These are phyloP conservation scores for Leptopterna dolabrata DNA, from an alignment of 2,888 invertebrate species.

Conservation along the genomic window DNA sequence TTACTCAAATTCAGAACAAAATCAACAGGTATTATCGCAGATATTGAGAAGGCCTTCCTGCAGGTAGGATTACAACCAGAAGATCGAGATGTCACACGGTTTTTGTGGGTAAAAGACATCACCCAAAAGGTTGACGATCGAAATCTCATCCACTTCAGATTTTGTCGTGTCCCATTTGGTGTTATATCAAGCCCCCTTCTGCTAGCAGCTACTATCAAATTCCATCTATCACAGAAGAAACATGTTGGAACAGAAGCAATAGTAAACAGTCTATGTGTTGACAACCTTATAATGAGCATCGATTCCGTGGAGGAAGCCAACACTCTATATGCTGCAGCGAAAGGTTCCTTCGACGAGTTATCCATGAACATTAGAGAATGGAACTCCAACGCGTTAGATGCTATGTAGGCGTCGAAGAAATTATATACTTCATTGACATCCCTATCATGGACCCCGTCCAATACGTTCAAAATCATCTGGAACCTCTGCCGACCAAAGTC, in stretches of 20 bases:
- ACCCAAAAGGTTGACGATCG: background rate
- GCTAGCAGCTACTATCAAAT: conserved; percentile 23
- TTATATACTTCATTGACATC: too few species aligned
- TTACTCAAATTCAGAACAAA: background rate
- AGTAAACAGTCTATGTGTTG: background rate
- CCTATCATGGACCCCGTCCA: too few species aligned
- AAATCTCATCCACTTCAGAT: background rate
- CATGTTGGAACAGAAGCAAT: background rate
- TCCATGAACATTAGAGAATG: conserved; percentile 35
- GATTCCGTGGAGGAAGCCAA: background rate
- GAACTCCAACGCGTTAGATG: background rate
- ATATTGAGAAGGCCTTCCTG: background rate
- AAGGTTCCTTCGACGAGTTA: background rate
- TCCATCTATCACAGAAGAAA: background rate
- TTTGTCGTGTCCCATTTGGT: conserved; percentile 34
- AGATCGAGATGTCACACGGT: conserved; percentile 30
- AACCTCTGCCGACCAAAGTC: too few species aligned
- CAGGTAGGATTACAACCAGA: conserved; percentile 6
- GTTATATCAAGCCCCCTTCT: conserved; percentile 14
- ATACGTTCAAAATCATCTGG: too few species aligned
- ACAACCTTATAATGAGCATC: background rate
- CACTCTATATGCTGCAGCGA: background rate
- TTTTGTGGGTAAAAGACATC: conserved; percentile 39
- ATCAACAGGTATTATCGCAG: background rate
- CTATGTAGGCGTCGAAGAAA: too few species aligned